Conservation (phyloP, 2,888 invertebrate species). For the Autographa pulchrina region DNA sequence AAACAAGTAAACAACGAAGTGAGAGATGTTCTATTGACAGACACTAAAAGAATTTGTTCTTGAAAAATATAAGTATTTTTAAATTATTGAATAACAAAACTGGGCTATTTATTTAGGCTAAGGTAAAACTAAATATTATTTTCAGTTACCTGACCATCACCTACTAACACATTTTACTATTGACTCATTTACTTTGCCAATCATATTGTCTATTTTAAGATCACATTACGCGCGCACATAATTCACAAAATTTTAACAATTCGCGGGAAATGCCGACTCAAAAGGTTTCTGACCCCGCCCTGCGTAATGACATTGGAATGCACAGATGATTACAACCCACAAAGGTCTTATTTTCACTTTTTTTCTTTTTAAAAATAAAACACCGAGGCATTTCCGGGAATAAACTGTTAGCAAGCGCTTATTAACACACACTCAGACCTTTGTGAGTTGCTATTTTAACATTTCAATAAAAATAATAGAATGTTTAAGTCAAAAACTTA, state of each 20-base stretch:
- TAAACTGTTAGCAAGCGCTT: conserved; percentile 43
- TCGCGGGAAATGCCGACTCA: conserved; percentile 73
- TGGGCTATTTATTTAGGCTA: conserved; percentile 78
- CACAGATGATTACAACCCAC: conserved; percentile 81
- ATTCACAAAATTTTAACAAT: conserved; percentile 58
- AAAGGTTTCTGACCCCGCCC: conserved; percentile 71
- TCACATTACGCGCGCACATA: conserved; percentile 64
- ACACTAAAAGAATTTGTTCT: conserved; percentile 46
- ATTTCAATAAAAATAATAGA: conserved; percentile 53
- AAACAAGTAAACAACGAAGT: conserved; percentile 16
- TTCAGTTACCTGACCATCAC: conserved; percentile 84
- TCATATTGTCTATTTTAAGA: conserved; percentile 80
- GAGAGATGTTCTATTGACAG: not conserved
- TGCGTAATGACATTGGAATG: conserved; percentile 85
- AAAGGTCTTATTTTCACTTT: conserved; percentile 82
- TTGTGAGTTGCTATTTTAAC: conserved; percentile 40
- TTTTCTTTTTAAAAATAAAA: conserved; percentile 76
- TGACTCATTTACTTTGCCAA: conserved; percentile 76
- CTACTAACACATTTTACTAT: conserved; percentile 81
- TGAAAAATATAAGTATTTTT: conserved; percentile 59
- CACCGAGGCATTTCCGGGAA: conserved; percentile 80
- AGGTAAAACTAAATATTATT: conserved; percentile 80
- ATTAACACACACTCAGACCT: conserved; percentile 13
- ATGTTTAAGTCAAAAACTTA: conserved; percentile 84
- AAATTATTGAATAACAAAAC: conserved; percentile 55